Evolutionary conservation across 2,888 invertebrate species (phyloP).

Genomic region (Lasius fuliginosus): DNA sequence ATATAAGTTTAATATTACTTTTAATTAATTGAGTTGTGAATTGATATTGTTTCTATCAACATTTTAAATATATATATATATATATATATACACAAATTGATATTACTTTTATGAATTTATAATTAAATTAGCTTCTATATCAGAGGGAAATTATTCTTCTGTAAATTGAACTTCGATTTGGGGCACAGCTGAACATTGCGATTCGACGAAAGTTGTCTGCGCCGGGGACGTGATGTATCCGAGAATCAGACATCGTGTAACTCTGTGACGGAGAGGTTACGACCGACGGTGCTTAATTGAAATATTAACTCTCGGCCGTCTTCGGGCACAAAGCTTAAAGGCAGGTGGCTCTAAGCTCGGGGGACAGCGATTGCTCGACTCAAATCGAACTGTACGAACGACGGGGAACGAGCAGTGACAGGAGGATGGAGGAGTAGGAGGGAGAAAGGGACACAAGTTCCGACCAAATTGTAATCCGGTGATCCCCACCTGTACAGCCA

Average conservation of each 20-base stretch:
- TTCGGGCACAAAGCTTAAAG: slow-evolving; percentile 52
- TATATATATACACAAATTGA: not conserved
- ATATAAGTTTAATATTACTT: not conserved
- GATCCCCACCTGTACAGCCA: slow-evolving; percentile 67
- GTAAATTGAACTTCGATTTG: not conserved
- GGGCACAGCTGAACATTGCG: not conserved
- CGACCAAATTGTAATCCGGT: slow-evolving; percentile 69
- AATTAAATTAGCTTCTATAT: not conserved
- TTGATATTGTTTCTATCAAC: not conserved
- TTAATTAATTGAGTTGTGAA: not conserved
- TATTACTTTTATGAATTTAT: not conserved
- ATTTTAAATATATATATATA: not conserved
- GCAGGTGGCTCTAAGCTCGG: slow-evolving; percentile 51
- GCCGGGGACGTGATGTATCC: not conserved
- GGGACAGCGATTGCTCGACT: slow-evolving; percentile 59
- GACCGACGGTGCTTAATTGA: slow-evolving; percentile 43
- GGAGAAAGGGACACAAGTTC: slow-evolving; percentile 60
- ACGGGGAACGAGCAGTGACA: not conserved
- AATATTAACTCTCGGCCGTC: slow-evolving; percentile 56
- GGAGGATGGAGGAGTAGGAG: slow-evolving; percentile 17
- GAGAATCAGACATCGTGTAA: slow-evolving; percentile 16
- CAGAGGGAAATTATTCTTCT: not conserved
- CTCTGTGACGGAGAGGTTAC: slow-evolving; percentile 13
- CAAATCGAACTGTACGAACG: slow-evolving; percentile 65
- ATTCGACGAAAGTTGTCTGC: not conserved